These are phyloP conservation scores for Atlantisia rogersi DNA, from an alignment of 2,113 vertebrate genomes.

Conservation along the genomic window DNA sequence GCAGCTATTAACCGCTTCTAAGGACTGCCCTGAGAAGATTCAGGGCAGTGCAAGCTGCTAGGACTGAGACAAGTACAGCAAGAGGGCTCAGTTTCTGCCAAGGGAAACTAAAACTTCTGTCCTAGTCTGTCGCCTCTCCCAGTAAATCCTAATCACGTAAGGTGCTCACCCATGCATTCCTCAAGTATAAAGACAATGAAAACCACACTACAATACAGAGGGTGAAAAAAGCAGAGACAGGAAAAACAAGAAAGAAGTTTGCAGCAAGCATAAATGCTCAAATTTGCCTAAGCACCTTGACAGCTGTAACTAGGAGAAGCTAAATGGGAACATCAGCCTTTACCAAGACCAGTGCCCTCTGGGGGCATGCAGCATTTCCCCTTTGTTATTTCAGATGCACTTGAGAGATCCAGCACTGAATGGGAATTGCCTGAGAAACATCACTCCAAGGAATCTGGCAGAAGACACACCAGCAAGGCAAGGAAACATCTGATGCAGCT, in stretches of 20 bases:
- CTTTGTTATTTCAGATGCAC: not conserved
- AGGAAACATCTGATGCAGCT: not conserved
- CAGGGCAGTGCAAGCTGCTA: not conserved
- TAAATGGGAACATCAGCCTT: not conserved
- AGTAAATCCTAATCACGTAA: not conserved
- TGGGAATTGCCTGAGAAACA: not conserved
- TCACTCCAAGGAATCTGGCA: not conserved
- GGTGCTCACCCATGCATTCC: not conserved
- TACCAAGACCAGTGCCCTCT: not conserved
- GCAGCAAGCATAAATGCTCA: not conserved
- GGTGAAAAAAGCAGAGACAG: not conserved
- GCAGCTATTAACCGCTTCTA: not conserved
- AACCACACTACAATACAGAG: not conserved
- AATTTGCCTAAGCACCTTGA: not conserved
- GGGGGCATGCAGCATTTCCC: fast-evolving
- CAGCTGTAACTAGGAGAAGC: not conserved
- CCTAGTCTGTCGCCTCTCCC: not conserved
- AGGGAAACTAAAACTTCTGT: not conserved
- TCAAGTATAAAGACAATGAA: not conserved
- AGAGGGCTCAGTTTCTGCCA: not conserved
- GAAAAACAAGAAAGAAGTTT: not conserved
- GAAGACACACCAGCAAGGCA: not conserved
- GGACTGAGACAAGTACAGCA: not conserved
- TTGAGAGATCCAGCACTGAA: not conserved
- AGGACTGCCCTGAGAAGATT: not conserved